Conservation (phyloP, 2,113 vertebrate species). For the Brachyhypopomus occidentalis region DNA sequence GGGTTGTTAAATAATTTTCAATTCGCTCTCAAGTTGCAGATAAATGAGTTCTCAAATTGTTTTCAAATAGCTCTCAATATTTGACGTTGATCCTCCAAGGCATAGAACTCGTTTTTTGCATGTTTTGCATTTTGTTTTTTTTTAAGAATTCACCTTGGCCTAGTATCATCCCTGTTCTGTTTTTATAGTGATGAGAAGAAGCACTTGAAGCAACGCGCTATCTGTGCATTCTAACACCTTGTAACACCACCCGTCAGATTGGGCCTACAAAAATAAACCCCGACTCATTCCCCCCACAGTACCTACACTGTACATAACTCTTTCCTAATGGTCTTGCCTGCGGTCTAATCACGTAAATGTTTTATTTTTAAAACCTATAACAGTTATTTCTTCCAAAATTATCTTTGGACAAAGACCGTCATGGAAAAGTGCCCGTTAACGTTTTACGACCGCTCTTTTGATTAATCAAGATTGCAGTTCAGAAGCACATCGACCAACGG, state of each 20-base stretch:
- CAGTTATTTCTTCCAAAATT: conserved; percentile 65
- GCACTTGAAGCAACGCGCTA: neutral
- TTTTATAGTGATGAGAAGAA: neutral
- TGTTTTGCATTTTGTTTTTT: no score
- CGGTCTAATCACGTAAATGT: conserved; percentile 56
- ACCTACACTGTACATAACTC: conserved; percentile 35
- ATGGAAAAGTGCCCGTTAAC: conserved; percentile 57
- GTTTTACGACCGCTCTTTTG: conserved; percentile 64
- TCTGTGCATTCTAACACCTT: conserved; percentile 27
- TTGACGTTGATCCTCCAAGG: no score
- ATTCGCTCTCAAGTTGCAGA: no score
- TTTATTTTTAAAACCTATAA: conserved; percentile 58
- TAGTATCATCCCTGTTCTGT: neutral
- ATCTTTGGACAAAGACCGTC: conserved; percentile 59
- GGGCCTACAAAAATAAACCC: conserved; percentile 38
- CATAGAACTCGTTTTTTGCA: no score
- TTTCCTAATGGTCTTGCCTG: conserved; percentile 44
- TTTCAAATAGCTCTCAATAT: no score
- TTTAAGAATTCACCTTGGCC: no score
- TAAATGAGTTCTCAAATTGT: no score
- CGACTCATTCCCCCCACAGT: conserved; percentile 28
- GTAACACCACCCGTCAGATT: conserved; percentile 19
- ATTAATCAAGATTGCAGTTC: conserved; percentile 71
- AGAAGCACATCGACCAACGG: conserved; percentile 57
- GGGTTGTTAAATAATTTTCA: no score